These are phyloP conservation scores for Petrocephalus sullivani DNA, from an alignment of 2,797 vertebrate genomes.

Conservation along the genomic window DNA sequence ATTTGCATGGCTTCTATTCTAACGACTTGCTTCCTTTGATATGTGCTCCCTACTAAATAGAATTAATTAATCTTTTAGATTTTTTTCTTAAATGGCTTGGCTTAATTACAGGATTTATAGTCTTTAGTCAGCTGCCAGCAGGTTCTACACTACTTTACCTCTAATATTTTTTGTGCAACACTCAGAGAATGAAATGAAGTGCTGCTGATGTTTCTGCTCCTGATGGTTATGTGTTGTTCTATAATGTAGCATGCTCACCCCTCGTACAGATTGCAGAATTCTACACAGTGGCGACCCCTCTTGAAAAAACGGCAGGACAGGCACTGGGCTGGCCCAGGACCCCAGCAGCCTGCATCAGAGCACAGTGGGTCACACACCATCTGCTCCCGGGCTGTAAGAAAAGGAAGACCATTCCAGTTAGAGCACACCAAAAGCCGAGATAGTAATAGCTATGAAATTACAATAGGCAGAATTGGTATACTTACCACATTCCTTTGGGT, in stretches of 20 bases:
- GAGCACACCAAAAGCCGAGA: background rate
- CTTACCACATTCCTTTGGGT: conserved; percentile 88
- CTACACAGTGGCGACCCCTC: conserved; percentile 80
- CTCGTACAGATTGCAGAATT: conserved; percentile 83
- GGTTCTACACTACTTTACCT: background rate
- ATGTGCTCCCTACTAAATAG: background rate
- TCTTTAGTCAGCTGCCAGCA: background rate
- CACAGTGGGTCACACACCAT: conserved; percentile 90
- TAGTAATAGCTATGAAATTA: background rate
- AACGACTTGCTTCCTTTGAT: background rate
- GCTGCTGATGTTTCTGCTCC: background rate
- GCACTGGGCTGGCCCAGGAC: conserved; percentile 87
- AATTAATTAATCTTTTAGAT: background rate
- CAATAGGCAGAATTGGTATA: conserved; percentile 33
- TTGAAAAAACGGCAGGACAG: conserved; percentile 85
- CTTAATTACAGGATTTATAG: background rate
- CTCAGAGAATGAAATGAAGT: background rate
- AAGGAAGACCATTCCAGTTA: background rate
- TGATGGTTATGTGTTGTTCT: background rate
- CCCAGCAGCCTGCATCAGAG: conserved; percentile 89
- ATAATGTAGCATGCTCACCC: conserved; percentile 68
- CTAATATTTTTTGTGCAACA: background rate
- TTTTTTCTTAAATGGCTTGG: background rate
- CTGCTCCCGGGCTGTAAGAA: conserved; percentile 68
- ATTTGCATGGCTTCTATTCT: background rate